A percentile compares a stretch with the other conserved stretches of the same genome.
These are phyloP conservation scores for Meteorus sp. DNA, from an alignment of 1,140 invertebrate species.

Conservation along the genomic window DNA sequence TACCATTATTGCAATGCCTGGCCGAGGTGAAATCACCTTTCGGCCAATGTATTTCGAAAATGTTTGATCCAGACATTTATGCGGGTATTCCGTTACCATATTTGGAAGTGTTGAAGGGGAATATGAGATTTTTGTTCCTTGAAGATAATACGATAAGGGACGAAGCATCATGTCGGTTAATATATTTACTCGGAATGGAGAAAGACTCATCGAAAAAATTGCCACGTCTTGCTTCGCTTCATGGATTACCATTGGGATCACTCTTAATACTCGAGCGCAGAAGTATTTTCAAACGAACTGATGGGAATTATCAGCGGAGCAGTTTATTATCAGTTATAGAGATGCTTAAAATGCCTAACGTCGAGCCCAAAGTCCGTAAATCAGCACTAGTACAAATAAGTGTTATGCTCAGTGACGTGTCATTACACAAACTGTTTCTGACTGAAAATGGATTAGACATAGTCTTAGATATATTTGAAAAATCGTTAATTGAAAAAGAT, in stretches of 20 bases:
- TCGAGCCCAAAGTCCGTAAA: slow-evolving; percentile 62
- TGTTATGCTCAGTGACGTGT: slow-evolving; percentile 62
- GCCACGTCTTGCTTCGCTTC: slow-evolving; percentile 55
- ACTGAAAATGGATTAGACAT: slow-evolving; percentile 55
- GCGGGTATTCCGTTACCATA: slow-evolving; percentile 58
- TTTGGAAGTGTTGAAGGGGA: slow-evolving; percentile 60
- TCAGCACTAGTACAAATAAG: slow-evolving; percentile 64
- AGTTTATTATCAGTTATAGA: slow-evolving; percentile 46
- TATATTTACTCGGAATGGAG: slow-evolving; percentile 57
- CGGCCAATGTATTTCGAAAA: slow-evolving; percentile 63
- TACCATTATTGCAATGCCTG: slow-evolving; percentile 61
- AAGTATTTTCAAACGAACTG: slow-evolving; percentile 33
- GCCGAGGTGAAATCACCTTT: slow-evolving; percentile 50
- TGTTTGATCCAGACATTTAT: slow-evolving; percentile 65
- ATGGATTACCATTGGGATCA: slow-evolving; percentile 51
- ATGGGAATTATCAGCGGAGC: slow-evolving; percentile 47
- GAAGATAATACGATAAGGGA: slow-evolving; percentile 49
- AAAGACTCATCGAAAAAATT: slow-evolving; percentile 50
- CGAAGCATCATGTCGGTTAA: slow-evolving; percentile 58
- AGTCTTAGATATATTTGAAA: slow-evolving; percentile 48
- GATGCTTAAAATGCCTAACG: slow-evolving; percentile 45
- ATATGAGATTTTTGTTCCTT: slow-evolving; percentile 57
- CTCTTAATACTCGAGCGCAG: slow-evolving; percentile 50
- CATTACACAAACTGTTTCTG: slow-evolving; percentile 60
- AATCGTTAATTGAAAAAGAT: slow-evolving; percentile 59